Conservation (phyloP, 1,140 invertebrate genomes). For the Leptestheria dahalacensis region DNA sequence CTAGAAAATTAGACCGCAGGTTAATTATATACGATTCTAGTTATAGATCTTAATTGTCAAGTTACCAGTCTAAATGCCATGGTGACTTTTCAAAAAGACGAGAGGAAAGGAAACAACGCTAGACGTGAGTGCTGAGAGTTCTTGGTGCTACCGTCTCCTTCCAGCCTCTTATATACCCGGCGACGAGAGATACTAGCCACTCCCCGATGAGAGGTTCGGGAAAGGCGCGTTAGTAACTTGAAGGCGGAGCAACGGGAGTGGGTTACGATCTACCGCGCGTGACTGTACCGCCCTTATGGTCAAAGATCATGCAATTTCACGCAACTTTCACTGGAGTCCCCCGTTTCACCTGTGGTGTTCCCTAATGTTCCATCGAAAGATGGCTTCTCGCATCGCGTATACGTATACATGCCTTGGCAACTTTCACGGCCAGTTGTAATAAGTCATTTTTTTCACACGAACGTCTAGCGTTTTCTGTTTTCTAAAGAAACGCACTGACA, state of each 20-base stretch:
- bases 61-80: neutral
- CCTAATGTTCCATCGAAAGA: neutral
- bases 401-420: no score
- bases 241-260: no score
- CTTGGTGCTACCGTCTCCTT: neutral
- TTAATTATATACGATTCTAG: neutral
- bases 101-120: neutral
- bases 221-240: no score
- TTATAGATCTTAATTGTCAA: neutral
- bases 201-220: no score
- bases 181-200: neutral
- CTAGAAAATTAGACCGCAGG: neutral
- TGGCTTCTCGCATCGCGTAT: no score
- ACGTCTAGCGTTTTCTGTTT: no score
- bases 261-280: neutral
- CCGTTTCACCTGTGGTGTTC: neutral
- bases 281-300: neutral
- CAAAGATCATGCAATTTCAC: neutral
- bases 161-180: neutral
- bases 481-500: no score
- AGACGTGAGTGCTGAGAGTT: neutral
- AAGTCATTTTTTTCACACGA: no score
- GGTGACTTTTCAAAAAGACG: neutral
- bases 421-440: no score
- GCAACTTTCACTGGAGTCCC: neutral